Base-by-base conservation (phyloP, 2,797 vertebrate genomes). In the Falco naumanni region DNA sequence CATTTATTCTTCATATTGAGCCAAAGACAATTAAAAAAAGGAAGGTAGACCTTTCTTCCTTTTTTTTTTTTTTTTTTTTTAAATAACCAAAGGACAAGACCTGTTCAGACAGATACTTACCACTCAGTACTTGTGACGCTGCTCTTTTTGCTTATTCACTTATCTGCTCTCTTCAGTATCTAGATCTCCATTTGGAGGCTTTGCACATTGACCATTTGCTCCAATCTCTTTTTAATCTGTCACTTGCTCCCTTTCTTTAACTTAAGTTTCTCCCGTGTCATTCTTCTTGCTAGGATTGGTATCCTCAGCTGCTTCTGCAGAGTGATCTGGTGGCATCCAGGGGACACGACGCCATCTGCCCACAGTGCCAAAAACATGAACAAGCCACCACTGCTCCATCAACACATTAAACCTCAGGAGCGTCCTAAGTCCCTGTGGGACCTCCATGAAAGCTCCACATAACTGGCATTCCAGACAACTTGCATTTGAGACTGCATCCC, bases 291-390 rank as follows among this genome's bases (percentile, higher is more conserved):
- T 53, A 56, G 54, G 41, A 66, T n/a, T 70, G 47, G 6, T 70
- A 89, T 72, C 59, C 63, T 84, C 59, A 75, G 53, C 65, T 92
- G 53, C 19, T 48, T 51, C 57, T 75, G 31, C 28, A 37, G 56
- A 33, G n/a, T n/a, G 57, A n/a, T 87, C 31, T 87, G 47, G 65
- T 86, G 63, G 31, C 81, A 87, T 26, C 19, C 34, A 34, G 70
- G 66, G 82, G 39, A 60, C 54, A 81, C 29, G 34, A 28, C 0
- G 0, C 37, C 34, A 60, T 37, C 39, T 1, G 0, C 31, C 43
- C 83, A 34, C 88, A 48, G 50, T 21, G 47, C 87, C n/a, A 82
- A 84, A 83, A 53, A 78, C 2, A 4, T 21, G 34, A 63, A 92
- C 41, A 29, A 21, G 11, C 21, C 39, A 80, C 45, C 56, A 33